Conservation (phyloP, 1,140 invertebrate species). For the Heliconius eleuchia region DNA sequence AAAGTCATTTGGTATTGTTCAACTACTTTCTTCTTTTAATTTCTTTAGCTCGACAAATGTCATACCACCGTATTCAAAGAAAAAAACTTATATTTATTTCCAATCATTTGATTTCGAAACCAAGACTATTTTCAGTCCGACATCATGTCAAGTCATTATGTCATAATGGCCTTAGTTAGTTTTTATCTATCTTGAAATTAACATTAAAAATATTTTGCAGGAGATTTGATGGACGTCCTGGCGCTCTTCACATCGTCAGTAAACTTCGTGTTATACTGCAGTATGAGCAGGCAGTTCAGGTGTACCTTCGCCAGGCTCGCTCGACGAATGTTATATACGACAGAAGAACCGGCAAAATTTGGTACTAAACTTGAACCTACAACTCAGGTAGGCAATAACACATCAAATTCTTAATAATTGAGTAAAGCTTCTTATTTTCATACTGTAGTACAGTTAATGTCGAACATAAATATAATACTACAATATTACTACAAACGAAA, state of each 20-base stretch:
- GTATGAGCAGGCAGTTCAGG: slow-evolving; percentile 98
- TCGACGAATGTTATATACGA: slow-evolving; percentile 59
- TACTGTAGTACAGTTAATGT: not conserved
- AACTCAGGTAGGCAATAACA: slow-evolving; percentile 60
- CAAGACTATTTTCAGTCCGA: not conserved
- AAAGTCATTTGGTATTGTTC: too few species aligned
- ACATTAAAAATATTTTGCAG: slow-evolving; percentile 64
- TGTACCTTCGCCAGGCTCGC: slow-evolving; percentile 89
- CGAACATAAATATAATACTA: not conserved
- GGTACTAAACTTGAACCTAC: slow-evolving; percentile 71
- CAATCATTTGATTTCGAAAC: too few species aligned
- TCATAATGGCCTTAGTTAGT: not conserved
- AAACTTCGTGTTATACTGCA: slow-evolving; percentile 99
- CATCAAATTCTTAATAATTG: not conserved
- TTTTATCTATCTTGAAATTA: not conserved
- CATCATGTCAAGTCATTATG: not conserved
- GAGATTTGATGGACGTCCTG: slow-evolving; percentile 95
- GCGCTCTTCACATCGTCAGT: slow-evolving; percentile 97
- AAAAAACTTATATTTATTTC: too few species aligned
- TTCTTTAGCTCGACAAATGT: too few species aligned
- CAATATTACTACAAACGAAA: not conserved
- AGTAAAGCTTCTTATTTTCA: not conserved
- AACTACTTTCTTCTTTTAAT: too few species aligned
- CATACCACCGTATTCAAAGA: too few species aligned
- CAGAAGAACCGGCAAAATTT: slow-evolving; percentile 73